phyloP scores from a whole-genome alignment of 2,113 vertebrate species.

The Kryptolebias marmoratus region DNA sequence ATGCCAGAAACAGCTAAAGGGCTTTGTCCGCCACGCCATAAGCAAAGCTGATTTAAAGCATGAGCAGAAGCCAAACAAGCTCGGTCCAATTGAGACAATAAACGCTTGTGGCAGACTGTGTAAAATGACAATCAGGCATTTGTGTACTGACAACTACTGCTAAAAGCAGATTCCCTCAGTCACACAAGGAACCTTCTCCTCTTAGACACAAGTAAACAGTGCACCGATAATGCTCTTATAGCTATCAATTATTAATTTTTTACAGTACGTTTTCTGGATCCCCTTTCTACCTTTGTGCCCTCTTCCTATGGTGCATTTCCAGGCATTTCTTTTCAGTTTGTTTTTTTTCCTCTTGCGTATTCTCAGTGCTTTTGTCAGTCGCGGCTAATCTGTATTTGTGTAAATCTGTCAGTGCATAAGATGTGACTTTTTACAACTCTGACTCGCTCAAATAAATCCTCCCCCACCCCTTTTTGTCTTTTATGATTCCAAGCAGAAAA shows the following conservation, averaged over 20 bases:
- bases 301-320: background rate
- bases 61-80: conserved; percentile 68
- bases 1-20: conserved; percentile 73
- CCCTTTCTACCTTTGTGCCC: conserved; percentile 1
- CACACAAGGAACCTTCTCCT: conserved; percentile 8
- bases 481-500: conserved; percentile 19
- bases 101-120: conserved; percentile 62
- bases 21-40: conserved; percentile 72
- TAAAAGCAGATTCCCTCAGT: conserved; percentile 51
- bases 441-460: conserved; percentile 53
- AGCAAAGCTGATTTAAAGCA: conserved; percentile 76
- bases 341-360: conserved; percentile 18
- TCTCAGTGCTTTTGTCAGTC: conserved; percentile 32
- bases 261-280: conserved; percentile 6
- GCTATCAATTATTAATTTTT: conserved; percentile 45
- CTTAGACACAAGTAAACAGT: conserved; percentile 26
- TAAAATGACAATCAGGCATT: conserved; percentile 75
- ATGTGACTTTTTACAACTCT: conserved; percentile 46
- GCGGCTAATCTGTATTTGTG: conserved; percentile 62
- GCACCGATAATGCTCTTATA: conserved; percentile 14
- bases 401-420: conserved; percentile 57
- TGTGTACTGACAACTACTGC: conserved; percentile 50
- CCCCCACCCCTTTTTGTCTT: conserved; percentile 5
- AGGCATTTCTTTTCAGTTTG: conserved; percentile 41
- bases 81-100: conserved; percentile 67